phyloP scores from a whole-genome alignment of 35 echinoderm and acorn worm species.

The Amphiura filiformis region DNA sequence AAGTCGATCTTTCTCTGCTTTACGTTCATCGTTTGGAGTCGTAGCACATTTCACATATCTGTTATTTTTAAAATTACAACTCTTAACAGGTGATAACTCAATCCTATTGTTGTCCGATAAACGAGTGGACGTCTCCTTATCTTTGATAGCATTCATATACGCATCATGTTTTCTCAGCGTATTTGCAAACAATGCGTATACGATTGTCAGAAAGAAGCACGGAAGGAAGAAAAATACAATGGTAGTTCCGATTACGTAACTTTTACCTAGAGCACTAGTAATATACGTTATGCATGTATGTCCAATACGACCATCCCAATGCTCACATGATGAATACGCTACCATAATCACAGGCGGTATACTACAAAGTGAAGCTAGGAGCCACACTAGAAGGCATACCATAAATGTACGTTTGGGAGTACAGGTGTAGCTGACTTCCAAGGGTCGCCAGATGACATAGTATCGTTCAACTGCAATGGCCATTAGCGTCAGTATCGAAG shows the following conservation, averaged over 20 bases:
- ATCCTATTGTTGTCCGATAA: not conserved
- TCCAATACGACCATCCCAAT: constrained; percentile 19
- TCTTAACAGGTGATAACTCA: not conserved
- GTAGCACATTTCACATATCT: not conserved
- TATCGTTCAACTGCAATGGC: constrained; percentile 82
- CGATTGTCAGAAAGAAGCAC: constrained; percentile 44
- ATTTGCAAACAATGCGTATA: constrained; percentile 70
- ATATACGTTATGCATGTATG: constrained; percentile 26
- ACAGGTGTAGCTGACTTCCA: constrained; percentile 82
- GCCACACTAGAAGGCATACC: constrained; percentile 72
- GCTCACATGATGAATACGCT: constrained; percentile 24
- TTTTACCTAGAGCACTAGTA: not conserved
- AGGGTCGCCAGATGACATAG: constrained; percentile 91
- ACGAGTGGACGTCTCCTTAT: constrained; percentile 11
- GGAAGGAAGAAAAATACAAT: constrained; percentile 74
- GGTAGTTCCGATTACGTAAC: constrained; percentile 49
- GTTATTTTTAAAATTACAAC: not conserved
- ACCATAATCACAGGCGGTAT: constrained; percentile 46
- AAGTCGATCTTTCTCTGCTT: not conserved
- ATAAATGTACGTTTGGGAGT: constrained; percentile 64
- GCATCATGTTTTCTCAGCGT: constrained; percentile 66
- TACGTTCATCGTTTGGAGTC: not conserved
- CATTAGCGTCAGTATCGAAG: constrained; percentile 80
- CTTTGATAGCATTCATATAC: constrained; percentile 58
- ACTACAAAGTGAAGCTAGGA: constrained; percentile 51